phyloP scores from a whole-genome alignment of 2,888 invertebrate species.

The Cartodere bifasciata region DNA sequence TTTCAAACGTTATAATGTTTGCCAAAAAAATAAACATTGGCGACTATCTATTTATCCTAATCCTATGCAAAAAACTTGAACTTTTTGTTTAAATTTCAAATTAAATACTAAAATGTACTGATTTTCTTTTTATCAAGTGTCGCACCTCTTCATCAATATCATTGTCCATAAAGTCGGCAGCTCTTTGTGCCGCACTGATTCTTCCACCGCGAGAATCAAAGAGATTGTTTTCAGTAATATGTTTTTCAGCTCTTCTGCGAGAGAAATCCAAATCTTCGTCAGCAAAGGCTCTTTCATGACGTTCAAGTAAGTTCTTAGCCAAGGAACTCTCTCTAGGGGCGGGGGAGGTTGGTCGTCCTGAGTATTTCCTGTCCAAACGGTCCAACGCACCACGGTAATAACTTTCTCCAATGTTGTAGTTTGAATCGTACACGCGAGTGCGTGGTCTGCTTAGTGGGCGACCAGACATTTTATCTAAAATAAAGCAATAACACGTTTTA shows the following conservation, averaged over 20 bases:
- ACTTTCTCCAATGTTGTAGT: slow-evolving; percentile 73
- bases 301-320: slow-evolving; percentile 29
- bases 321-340: slow-evolving; percentile 21
- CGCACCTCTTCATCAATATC: slow-evolving; percentile 37
- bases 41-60: too few relatives aligned
- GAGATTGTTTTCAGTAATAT: slow-evolving; percentile 41
- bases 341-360: slow-evolving; percentile 36
- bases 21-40: too few relatives aligned
- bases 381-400: slow-evolving; percentile 70
- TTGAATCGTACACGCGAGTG: slow-evolving; percentile 75
- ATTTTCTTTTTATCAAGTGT: too few relatives aligned
- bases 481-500: too few relatives aligned
- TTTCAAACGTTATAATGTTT: too few relatives aligned
- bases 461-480: slow-evolving; percentile 27
- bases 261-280: slow-evolving; percentile 40
- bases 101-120: too few relatives aligned
- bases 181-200: slow-evolving; percentile 32
- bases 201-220: slow-evolving; percentile 53
- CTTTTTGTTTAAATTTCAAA: too few relatives aligned
- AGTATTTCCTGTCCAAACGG: slow-evolving; percentile 58
- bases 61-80: too few relatives aligned
- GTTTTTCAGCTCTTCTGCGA: slow-evolving; percentile 38
- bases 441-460: slow-evolving; percentile 45
- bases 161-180: slow-evolving; percentile 35
- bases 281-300: slow-evolving; percentile 36